phyloP scores from a whole-genome alignment of 2,113 vertebrate genomes.

The Brachyhypopomus gauderio region DNA sequence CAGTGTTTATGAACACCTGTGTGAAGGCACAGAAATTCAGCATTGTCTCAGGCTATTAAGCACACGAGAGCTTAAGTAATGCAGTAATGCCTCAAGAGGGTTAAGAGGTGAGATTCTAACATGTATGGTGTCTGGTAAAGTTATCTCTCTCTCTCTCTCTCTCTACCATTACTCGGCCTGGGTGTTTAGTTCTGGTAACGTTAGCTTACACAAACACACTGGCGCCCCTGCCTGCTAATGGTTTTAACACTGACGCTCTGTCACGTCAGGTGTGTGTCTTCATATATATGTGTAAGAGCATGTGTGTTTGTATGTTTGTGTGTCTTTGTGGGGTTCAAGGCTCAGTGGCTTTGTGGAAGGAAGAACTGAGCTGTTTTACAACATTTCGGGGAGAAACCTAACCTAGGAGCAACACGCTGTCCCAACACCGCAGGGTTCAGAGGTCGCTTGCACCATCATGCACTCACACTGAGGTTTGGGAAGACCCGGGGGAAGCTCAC shows the following conservation, averaged over 20 bases:
- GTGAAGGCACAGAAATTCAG: neutral
- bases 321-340: neutral
- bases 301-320: neutral
- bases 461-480: neutral
- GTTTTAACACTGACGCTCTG: slow-evolving; percentile 37
- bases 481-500: neutral
- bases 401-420: slow-evolving; percentile 21
- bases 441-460: neutral
- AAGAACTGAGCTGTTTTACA: slow-evolving; percentile 10
- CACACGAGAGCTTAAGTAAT: neutral
- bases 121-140: slow-evolving; percentile 9
- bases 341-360: slow-evolving; percentile 31
- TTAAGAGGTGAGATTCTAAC: slow-evolving; percentile 31
- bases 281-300: neutral
- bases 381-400: slow-evolving; percentile 37
- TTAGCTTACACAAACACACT: slow-evolving; percentile 50
- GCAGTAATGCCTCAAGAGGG: slow-evolving; percentile 6
- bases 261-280: slow-evolving; percentile 6
- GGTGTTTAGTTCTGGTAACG: slow-evolving; percentile 37
- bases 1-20: too few relatives aligned
- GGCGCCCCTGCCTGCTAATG: slow-evolving; percentile 43
- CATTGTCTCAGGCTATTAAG: neutral
- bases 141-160: neutral
- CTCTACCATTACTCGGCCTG: slow-evolving; percentile 7
- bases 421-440: slow-evolving; percentile 18